Percentiles rank a stretch among this genome's conserved stretches.
phyloP scores from a whole-genome alignment of 2,888 invertebrate species.

The Patella caerulea region DNA sequence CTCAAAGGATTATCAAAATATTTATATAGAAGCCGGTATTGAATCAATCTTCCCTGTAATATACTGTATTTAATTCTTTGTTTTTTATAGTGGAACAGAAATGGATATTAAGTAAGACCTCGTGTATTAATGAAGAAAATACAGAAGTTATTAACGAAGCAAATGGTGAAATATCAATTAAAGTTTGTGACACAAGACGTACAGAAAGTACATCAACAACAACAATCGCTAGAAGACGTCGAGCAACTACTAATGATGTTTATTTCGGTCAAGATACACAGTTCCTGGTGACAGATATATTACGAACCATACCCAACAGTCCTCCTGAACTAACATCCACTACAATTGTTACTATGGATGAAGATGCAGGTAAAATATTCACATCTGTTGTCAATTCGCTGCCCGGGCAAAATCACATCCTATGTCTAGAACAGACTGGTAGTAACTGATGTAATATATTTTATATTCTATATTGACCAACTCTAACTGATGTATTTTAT shows the following conservation, averaged over 20 bases:
- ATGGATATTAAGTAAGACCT: conserved; percentile 30
- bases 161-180: conserved; percentile 20
- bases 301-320: conserved; percentile 27
- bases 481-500: neutral
- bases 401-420: neutral
- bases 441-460: neutral
- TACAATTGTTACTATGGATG: conserved; percentile 21
- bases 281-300: conserved; percentile 30
- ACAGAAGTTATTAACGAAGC: conserved; percentile 17
- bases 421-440: too few species aligned
- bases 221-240: conserved; percentile 16
- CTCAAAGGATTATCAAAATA: neutral
- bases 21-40: neutral
- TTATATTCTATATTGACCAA: neutral
- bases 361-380: conserved; percentile 28
- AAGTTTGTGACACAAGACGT: neutral
- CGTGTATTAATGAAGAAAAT: conserved; percentile 26
- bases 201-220: neutral
- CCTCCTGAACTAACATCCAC: conserved; percentile 25
- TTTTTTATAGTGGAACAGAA: conserved; percentile 17
- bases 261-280: conserved; percentile 33
- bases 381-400: neutral
- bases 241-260: neutral
- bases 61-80: neutral
- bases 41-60: neutral